These are phyloP conservation scores for Ceramica pisi DNA, from an alignment of 2,888 invertebrate species.

Conservation along the genomic window DNA sequence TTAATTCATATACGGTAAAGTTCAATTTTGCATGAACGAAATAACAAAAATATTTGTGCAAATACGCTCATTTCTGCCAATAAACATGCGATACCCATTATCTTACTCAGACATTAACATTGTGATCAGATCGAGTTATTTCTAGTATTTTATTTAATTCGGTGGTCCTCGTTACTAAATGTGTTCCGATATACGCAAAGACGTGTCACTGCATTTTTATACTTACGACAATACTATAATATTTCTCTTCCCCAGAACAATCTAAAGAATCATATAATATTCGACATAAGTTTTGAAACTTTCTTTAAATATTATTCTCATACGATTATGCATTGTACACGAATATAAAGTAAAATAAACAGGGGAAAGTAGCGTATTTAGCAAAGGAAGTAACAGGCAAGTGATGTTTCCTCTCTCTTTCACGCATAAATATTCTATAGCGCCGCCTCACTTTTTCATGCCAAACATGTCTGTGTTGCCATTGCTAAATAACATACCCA, in stretches of 20 bases:
- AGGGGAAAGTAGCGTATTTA: slow-evolving; percentile 4
- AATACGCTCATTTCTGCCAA: slow-evolving; percentile 24
- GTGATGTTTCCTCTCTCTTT: slow-evolving; percentile 7
- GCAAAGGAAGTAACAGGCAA: slow-evolving; percentile 1
- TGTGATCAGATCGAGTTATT: slow-evolving; percentile 47
- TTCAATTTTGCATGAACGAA: background rate
- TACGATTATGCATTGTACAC: slow-evolving; percentile 51
- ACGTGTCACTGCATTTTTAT: slow-evolving; percentile 36
- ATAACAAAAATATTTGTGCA: slow-evolving; percentile 3
- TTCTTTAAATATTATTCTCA: slow-evolving; percentile 45
- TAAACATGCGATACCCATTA: slow-evolving; percentile 21
- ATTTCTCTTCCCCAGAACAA: slow-evolving; percentile 41
- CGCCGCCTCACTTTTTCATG: slow-evolving; percentile 6
- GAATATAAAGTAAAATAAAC: slow-evolving; percentile 51
- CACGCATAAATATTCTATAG: slow-evolving; percentile 5
- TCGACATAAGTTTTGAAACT: slow-evolving; percentile 25
- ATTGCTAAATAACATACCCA: slow-evolving; percentile 38
- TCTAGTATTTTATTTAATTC: slow-evolving; percentile 58
- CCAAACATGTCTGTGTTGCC: slow-evolving; percentile 20
- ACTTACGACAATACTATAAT: slow-evolving; percentile 32
- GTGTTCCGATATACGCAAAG: slow-evolving; percentile 39
- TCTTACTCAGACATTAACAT: slow-evolving; percentile 40
- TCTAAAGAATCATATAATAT: slow-evolving; percentile 32
- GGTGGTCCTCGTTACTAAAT: slow-evolving; percentile 61
- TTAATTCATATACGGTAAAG: background rate